Base-by-base conservation (phyloP, 2,797 vertebrate genomes). In the Cirrhinus molitorella region DNA sequence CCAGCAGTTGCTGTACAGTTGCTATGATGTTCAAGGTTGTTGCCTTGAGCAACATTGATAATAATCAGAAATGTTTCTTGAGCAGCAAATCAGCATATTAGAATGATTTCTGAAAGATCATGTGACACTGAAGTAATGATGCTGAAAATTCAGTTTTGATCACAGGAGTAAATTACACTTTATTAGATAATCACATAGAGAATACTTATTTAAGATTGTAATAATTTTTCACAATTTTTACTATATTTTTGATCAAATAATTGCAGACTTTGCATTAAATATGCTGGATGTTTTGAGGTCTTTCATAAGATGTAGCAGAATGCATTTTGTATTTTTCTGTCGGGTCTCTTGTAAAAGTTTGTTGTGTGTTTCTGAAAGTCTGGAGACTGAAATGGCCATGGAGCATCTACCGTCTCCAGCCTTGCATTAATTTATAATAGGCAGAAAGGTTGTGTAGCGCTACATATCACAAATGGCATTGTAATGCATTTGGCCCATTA, bases 401-500 rank as follows among this genome's bases (percentile, higher is more conserved):
- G 61, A 83, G 72, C 82, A 68, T 67, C 23, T 59, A 83, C 45
- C 43, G 75, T 77, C 67, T 68, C 79, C 83, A 76, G 5, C 75
- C 79, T 61, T 73, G 68, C 83, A 88, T 86, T 88, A 80, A 86
- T 88, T 86, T 85, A 79, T 83, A 88, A 86, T 88, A 65, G 61
- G 76, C 49, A 83, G 80, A 85, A 78, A 85, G 80, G 76, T 84
- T 86, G 75, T 86, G 85, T 76, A 57, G 70, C 49, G 65, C 79
- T 80, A 83, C 87, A 88, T 78, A 86, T 88, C 87, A 88, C 87
- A 81, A 83, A 80, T 88, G 85, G 87, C 85, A 85, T 85, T 86
- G 87, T 88, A 88, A 88, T 88, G 87, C 83, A 81, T 86, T 88
- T 83, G 68, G 83, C 84, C 87, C 85, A 86, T 88, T 88, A 88